Evolutionary conservation across 30 jellyfish, hydroid and myxozoan species (phyloP).

Genomic region (Pelagia noctiluca): DNA sequence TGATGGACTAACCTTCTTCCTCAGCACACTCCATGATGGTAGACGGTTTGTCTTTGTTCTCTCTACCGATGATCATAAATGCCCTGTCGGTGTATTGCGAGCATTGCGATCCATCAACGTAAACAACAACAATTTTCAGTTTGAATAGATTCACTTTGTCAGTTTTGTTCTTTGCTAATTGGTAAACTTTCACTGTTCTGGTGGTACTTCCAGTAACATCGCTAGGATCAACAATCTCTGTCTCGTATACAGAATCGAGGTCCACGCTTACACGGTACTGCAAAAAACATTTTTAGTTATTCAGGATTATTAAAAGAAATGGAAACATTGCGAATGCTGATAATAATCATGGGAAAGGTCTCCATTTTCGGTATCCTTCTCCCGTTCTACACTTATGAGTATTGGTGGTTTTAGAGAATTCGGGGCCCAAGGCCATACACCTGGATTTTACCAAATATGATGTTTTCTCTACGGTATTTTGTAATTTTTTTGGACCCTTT

Average conservation of each 20-base stretch:
- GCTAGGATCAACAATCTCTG: neutral
- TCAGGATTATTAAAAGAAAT: neutral
- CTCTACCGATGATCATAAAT: conserved; percentile 42
- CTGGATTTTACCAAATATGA: no score
- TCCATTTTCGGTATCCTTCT: no score
- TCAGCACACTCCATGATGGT: neutral
- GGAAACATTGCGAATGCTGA: conserved; percentile 11
- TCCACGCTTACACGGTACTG: conserved; percentile 39
- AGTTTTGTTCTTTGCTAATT: conserved; percentile 54
- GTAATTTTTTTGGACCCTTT: no score
- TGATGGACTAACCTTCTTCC: neutral
- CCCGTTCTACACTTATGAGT: no score
- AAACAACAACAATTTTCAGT: conserved; percentile 35
- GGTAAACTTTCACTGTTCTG: conserved; percentile 20
- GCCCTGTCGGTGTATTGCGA: conserved; percentile 24
- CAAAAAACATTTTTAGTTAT: neutral
- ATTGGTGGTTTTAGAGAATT: no score
- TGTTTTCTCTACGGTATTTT: no score
- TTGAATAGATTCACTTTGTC: conserved; percentile 49
- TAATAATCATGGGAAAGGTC: conserved; percentile 4
- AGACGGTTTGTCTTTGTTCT: neutral
- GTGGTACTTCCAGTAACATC: conserved; percentile 18
- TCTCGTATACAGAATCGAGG: conserved; percentile 54
- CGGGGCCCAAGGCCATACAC: no score
- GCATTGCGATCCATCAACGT: conserved; percentile 42